phyloP scores from a whole-genome alignment of 1,140 invertebrate species.

The Dryas iulia region DNA sequence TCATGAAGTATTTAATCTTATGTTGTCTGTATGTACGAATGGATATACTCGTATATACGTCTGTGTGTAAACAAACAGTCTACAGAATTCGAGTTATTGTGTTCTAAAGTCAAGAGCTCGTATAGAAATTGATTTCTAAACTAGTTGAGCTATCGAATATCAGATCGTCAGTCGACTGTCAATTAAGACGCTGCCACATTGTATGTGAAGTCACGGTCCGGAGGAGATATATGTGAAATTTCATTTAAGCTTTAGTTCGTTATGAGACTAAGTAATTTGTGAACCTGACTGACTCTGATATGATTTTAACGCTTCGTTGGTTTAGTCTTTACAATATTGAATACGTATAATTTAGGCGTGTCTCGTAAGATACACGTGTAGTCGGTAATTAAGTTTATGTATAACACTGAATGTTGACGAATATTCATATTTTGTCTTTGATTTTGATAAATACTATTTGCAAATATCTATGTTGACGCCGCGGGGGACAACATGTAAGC shows the following conservation, averaged over 20 bases:
- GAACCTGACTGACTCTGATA: background rate
- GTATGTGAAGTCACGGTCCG: background rate
- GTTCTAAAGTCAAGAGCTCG: background rate
- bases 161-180: slow-evolving; percentile 4
- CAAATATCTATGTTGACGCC: no score
- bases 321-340: background rate
- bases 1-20: no score
- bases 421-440: background rate
- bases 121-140: background rate
- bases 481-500: no score
- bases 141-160: background rate
- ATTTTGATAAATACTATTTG: background rate
- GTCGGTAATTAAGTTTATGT: background rate
- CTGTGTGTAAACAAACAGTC: background rate
- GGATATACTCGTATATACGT: no score
- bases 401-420: background rate
- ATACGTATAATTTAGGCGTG: background rate
- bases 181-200: slow-evolving; percentile 6
- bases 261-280: background rate
- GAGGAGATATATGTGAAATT: background rate
- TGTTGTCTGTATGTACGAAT: no score
- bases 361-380: background rate
- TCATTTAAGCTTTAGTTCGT: background rate
- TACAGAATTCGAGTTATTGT: background rate
- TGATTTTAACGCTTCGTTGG: background rate